Conservation (phyloP, 2,888 invertebrate species). For the Lordiphosa andalusiaca region DNA sequence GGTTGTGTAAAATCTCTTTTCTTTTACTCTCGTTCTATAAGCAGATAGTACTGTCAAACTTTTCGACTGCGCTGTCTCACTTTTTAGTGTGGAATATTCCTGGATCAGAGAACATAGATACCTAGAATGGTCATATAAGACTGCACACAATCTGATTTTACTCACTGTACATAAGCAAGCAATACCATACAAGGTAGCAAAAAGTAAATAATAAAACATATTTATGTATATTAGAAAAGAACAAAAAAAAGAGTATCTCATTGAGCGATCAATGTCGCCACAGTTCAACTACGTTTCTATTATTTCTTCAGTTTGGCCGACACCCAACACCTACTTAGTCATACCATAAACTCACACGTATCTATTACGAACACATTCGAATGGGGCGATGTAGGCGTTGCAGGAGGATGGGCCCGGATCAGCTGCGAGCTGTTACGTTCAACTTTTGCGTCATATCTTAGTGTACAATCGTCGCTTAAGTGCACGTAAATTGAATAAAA, state of each 20-base stretch:
- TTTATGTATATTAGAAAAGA: no score
- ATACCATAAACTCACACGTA: constrained; percentile 19
- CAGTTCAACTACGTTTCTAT: constrained; percentile 7
- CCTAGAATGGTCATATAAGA: no score
- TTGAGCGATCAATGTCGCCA: background rate
- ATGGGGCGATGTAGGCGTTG: background rate
- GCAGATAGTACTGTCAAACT: no score
- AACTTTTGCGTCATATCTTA: constrained; percentile 62
- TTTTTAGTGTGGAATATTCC: no score
- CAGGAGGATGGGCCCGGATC: constrained; percentile 17
- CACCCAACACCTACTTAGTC: constrained; percentile 36
- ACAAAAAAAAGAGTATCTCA: constrained; percentile 6
- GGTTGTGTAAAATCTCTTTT: no score
- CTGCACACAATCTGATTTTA: no score
- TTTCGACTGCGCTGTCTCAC: no score
- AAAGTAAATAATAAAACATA: no score
- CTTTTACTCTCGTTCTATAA: no score
- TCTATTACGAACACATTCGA: constrained; percentile 41
- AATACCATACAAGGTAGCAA: no score
- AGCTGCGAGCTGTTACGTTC: constrained; percentile 23
- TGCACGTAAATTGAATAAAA: constrained; percentile 72
- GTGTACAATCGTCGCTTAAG: constrained; percentile 71
- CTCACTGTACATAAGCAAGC: no score
- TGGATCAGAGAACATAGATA: no score
- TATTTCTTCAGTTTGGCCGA: constrained; percentile 13